Percentiles rank a stretch among this genome's conserved stretches.
These are phyloP conservation scores for Odocoileus virginianus DNA, from an alignment of 2,113 vertebrate genomes.

Conservation along the genomic window DNA sequence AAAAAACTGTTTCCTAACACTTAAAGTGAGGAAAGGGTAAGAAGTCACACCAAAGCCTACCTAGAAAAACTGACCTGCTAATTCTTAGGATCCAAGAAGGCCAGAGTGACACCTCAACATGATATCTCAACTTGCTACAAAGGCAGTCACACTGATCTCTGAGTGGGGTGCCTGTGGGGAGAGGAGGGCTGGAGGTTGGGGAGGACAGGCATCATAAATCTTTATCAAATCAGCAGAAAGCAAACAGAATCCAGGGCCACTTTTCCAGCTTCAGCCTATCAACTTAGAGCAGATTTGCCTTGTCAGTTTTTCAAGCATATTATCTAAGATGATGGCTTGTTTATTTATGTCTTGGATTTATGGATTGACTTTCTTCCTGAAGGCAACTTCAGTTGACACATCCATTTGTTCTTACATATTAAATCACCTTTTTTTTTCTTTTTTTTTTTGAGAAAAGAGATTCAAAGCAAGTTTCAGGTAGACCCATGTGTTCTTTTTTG, in stretches of 20 bases:
- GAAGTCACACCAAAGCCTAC: neutral
- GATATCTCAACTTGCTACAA: neutral
- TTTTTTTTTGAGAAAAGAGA: neutral
- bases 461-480: neutral
- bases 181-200: too few relatives aligned
- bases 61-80: neutral
- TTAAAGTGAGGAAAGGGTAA: neutral
- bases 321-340: neutral
- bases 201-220: neutral
- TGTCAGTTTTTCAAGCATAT: neutral
- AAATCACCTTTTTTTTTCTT: neutral
- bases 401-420: neutral
- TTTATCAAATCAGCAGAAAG: neutral
- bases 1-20: neutral
- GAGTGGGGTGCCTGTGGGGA: neutral
- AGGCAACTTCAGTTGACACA: neutral
- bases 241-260: neutral
- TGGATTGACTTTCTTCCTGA: neutral
- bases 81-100: neutral
- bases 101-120: neutral
- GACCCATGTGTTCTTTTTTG: neutral
- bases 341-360: slow-evolving; percentile 37
- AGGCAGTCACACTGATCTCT: neutral
- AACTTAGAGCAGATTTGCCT: neutral
- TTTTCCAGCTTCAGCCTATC: neutral